phyloP scores from a whole-genome alignment of 2,888 invertebrate species.

The Lycophotia porphyrea region DNA sequence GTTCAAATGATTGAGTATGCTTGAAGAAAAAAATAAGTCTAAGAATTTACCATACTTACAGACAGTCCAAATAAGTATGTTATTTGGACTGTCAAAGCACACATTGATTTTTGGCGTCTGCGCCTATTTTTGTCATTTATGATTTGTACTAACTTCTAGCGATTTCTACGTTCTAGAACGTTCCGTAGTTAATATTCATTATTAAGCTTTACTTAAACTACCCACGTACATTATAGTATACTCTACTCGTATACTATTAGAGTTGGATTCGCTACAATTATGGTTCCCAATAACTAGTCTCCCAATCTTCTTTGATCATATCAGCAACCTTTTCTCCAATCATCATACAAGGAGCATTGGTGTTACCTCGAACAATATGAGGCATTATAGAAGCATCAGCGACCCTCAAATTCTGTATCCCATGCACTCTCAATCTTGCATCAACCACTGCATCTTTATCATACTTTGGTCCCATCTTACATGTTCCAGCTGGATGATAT shows the following conservation, averaged over 20 bases:
- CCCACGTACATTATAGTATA: background rate
- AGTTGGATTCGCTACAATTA: background rate
- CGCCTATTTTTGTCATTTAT: background rate
- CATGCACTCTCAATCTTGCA: slow-evolving; percentile 79
- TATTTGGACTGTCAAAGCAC: background rate
- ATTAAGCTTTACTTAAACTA: background rate
- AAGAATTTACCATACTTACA: too few relatives aligned
- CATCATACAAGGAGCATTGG: slow-evolving; percentile 95
- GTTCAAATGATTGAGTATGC: background rate
- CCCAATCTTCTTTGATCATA: slow-evolving; percentile 83
- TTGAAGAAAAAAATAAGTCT: background rate
- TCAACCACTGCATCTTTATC: slow-evolving; percentile 84
- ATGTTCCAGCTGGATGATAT: slow-evolving; percentile 85
- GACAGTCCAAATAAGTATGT: too few relatives aligned
- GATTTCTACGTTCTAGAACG: background rate
- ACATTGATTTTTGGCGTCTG: background rate
- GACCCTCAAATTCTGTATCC: slow-evolving; percentile 90
- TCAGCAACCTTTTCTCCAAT: slow-evolving; percentile 92
- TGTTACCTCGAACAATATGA: slow-evolving; percentile 94
- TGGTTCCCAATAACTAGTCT: slow-evolving; percentile 65
- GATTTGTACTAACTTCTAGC: slow-evolving; percentile 1
- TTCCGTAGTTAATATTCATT: background rate
- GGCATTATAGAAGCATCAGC: slow-evolving; percentile 96
- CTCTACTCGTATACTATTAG: background rate
- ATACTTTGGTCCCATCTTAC: slow-evolving; percentile 81